Evolutionary conservation across 2,797 vertebrate genomes (phyloP).

Genomic region (Macropus fuliginosus): DNA sequence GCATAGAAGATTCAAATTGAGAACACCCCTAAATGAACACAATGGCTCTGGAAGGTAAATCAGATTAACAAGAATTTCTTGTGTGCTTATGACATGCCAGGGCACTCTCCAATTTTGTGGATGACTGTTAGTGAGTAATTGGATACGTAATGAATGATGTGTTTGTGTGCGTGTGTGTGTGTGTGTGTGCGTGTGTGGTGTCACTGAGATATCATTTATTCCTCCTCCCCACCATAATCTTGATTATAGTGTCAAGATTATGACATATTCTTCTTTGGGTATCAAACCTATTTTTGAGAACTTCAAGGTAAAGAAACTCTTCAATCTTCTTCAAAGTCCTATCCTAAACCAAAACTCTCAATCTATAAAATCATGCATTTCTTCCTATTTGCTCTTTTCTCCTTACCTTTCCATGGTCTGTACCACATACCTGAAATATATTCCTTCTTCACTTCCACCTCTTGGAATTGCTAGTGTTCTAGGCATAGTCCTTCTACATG

Average conservation of each 20-base stretch:
- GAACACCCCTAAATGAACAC: background rate
- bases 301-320: background rate
- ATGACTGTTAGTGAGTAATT: background rate
- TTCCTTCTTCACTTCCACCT: background rate
- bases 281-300: background rate
- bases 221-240: background rate
- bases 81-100: background rate
- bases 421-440: background rate
- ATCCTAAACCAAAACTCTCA: background rate
- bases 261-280: background rate
- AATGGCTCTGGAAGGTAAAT: background rate
- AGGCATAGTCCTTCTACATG: background rate
- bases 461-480: background rate
- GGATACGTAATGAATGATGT: background rate
- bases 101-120: background rate
- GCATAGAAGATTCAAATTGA: background rate
- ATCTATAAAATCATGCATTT: background rate
- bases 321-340: background rate
- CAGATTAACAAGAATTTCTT: background rate
- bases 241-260: background rate
- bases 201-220: background rate
- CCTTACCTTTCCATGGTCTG: background rate
- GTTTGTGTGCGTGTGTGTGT: background rate
- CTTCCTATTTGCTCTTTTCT: background rate
- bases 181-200: too few relatives aligned